phyloP scores from a whole-genome alignment of 2,113 vertebrate genomes.

The Stegostoma tigrinum region DNA sequence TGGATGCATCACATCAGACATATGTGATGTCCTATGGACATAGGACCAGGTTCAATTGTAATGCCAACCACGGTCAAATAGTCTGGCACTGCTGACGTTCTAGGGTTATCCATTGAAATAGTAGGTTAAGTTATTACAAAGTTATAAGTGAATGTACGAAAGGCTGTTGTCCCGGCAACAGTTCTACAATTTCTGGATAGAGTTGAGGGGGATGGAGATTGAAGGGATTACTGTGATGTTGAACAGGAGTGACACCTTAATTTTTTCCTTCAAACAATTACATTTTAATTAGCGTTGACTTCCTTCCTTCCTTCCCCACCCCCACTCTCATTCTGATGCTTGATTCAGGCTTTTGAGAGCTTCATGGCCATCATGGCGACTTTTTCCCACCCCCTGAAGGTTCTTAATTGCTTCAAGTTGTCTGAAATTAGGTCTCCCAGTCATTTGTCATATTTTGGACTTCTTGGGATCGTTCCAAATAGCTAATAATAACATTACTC shows the following conservation, averaged over 20 bases:
- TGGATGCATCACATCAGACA: too few relatives aligned
- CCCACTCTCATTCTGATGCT: neutral
- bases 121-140: neutral
- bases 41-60: neutral
- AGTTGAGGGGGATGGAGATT: too few relatives aligned
- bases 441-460: neutral
- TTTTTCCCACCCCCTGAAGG: neutral
- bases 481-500: neutral
- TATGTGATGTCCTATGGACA: too few relatives aligned
- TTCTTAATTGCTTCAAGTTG: slow-evolving; percentile 31
- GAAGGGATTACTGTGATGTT: neutral
- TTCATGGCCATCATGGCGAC: neutral
- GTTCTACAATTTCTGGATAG: neutral
- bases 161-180: neutral
- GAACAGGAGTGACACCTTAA: neutral
- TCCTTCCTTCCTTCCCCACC: neutral
- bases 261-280: neutral
- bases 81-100: neutral
- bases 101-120: neutral
- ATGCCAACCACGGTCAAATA: neutral
- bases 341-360: neutral
- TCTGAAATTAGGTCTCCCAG: neutral
- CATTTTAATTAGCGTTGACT: slow-evolving; percentile 4
- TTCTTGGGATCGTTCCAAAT: neutral
- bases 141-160: neutral